These are phyloP conservation scores for Scelioninae gen. 1 DNA, from an alignment of 2,888 invertebrate species.

Conservation along the genomic window DNA sequence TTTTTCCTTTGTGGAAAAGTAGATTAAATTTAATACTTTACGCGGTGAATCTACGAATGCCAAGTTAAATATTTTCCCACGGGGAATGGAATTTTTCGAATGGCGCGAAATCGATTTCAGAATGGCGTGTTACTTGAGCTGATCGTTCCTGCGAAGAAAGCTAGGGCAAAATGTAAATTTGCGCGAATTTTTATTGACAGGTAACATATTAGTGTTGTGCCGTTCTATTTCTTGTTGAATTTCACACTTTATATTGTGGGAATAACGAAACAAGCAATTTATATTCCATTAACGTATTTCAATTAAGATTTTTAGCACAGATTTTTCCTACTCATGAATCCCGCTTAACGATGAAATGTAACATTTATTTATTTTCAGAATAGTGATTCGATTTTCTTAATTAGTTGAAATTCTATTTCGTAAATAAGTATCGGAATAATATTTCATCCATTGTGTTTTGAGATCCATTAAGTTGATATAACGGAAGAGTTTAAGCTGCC, in stretches of 20 bases:
- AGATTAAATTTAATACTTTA: slow-evolving; percentile 70
- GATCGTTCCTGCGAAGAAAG: slow-evolving; percentile 43
- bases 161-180: slow-evolving; percentile 51
- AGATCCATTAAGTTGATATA: not conserved
- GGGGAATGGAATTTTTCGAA: slow-evolving; percentile 59
- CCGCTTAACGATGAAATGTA: not conserved
- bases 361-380: no score
- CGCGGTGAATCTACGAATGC: slow-evolving; percentile 56
- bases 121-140: slow-evolving; percentile 41
- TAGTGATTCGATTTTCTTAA: no score
- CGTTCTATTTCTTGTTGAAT: slow-evolving; percentile 38
- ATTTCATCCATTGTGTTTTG: not conserved
- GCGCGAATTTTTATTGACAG: slow-evolving; percentile 53
- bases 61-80: slow-evolving; percentile 64
- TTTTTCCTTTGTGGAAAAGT: slow-evolving; percentile 53
- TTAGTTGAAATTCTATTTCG: not conserved
- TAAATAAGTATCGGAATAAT: not conserved
- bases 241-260: not conserved
- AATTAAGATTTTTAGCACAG: not conserved
- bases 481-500: not conserved
- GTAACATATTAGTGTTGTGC: slow-evolving; percentile 44
- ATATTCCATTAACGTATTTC: slow-evolving; percentile 6
- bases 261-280: slow-evolving; percentile 1
- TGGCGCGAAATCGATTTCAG: slow-evolving; percentile 53
- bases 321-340: not conserved